Conservation (phyloP, 2,113 vertebrate species). For the Lanius ludovicianus region DNA sequence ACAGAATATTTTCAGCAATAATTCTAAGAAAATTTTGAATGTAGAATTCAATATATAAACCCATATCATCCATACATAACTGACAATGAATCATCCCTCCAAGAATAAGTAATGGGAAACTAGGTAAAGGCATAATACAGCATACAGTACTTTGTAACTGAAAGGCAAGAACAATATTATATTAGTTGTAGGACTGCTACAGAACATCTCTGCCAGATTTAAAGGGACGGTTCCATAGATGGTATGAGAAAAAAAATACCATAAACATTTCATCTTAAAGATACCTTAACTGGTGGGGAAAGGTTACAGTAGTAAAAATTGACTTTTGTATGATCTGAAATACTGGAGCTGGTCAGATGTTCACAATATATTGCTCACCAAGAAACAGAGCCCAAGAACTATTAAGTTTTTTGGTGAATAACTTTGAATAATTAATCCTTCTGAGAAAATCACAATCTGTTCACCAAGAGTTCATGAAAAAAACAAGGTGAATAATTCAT, state of each 20-base stretch:
- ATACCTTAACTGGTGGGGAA: not conserved
- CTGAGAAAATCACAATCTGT: slow-evolving; percentile 69
- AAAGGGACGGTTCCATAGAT: not conserved
- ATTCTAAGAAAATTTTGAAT: not conserved
- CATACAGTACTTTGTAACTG: not conserved
- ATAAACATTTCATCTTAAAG: not conserved
- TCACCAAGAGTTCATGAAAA: slow-evolving; percentile 62
- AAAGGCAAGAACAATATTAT: not conserved
- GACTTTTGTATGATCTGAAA: not conserved
- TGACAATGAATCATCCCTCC: not conserved
- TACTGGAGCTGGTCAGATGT: slow-evolving; percentile 23
- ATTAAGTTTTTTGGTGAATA: slow-evolving; percentile 66
- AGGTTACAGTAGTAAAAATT: not conserved
- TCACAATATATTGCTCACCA: slow-evolving; percentile 58
- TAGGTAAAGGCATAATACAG: not conserved
- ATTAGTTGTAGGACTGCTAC: not conserved
- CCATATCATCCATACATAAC: not conserved
- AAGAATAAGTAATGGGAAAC: not conserved
- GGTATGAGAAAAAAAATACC: not conserved
- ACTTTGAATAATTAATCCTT: slow-evolving; percentile 69
- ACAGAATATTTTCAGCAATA: not conserved
- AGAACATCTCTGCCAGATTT: not conserved
- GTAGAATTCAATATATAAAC: not conserved
- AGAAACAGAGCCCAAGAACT: slow-evolving; percentile 48
- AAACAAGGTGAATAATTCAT: slow-evolving; percentile 71